Evolutionary conservation across 2,888 invertebrate species (phyloP), one percentile per base, ranked within the genome.

Genomic region (Aproaerema taeniolella): DNA sequence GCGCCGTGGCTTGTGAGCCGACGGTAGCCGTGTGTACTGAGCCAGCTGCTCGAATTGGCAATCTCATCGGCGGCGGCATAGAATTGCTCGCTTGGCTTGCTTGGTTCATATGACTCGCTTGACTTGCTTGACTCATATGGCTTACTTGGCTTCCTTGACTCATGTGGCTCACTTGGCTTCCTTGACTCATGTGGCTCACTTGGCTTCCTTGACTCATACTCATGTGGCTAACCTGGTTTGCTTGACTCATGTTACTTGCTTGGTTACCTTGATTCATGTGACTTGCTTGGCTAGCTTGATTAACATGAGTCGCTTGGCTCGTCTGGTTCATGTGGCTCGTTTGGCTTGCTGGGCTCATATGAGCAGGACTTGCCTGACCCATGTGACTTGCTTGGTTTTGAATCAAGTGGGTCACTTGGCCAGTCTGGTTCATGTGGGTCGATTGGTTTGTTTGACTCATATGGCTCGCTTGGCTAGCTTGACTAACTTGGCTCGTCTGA

Each of bases 1-100:
- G 71, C 63, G 90, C 58, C 54, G 89, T 57, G 57, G 81, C 73
- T 71, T 89, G 63, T 0, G 81, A 80, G 43, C 78, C 83, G 9
- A 85, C 87, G 41, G 85, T 74, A 49, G 87, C 69, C 36, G 87
- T 79, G 50, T 75, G 53, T 0, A 78, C 80, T 0, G 79, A 70
- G 1, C 65, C 55, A 2, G 60, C 57, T 7, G 75, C 64, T 37
- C 82, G 50, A 12, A 69, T 45, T 0, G 82, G 82, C 13, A 79
- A 50, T 25, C 77, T 66, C 54, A 71, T 57, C 0, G 82, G 83
- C 2, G 82, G 83, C 16, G 80, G 79, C 80, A 80, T 79, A 1
- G 71, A 61, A 10, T 35, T 45, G 45, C 39, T 54, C 55, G 33
- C 41, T n/a, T 4, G 51, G n/a, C n/a, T n/a, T 1, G 26, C 9